Conservation (phyloP, 2,797 vertebrate genomes). For the Gadopsis marmoratus region DNA sequence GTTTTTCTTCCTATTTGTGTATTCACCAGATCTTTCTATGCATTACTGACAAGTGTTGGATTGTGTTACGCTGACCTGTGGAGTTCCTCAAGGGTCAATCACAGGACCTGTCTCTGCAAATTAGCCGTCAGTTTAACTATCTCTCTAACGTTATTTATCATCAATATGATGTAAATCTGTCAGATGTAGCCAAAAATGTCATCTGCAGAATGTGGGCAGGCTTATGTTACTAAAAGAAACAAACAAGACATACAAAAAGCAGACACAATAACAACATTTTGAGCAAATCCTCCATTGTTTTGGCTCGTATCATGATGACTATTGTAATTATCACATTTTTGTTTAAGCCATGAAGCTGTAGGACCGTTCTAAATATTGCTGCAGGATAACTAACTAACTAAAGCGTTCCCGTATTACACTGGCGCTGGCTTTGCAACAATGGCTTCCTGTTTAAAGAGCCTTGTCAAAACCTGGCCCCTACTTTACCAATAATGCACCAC, state of each 20-base stretch:
- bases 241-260: too few relatives aligned
- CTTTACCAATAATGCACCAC: too few relatives aligned
- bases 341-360: background rate
- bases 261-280: background rate
- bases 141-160: background rate
- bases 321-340: background rate
- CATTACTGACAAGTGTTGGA: constrained; percentile 1
- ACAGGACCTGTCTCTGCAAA: background rate
- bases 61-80: background rate
- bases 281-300: background rate
- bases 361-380: background rate
- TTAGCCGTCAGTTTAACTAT: background rate
- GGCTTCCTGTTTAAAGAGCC: too few relatives aligned
- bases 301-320: background rate
- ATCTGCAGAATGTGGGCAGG: too few relatives aligned
- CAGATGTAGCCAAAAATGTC: too few relatives aligned
- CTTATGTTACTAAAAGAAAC: too few relatives aligned
- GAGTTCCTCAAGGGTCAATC: background rate
- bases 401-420: too few relatives aligned
- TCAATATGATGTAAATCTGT: too few relatives aligned
- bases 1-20: background rate
- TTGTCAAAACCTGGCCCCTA: too few relatives aligned
- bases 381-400: too few relatives aligned
- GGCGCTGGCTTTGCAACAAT: too few relatives aligned
- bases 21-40: background rate